These are phyloP conservation scores for Gymnocheta viridis DNA, from an alignment of 2,888 invertebrate species.

Conservation along the genomic window DNA sequence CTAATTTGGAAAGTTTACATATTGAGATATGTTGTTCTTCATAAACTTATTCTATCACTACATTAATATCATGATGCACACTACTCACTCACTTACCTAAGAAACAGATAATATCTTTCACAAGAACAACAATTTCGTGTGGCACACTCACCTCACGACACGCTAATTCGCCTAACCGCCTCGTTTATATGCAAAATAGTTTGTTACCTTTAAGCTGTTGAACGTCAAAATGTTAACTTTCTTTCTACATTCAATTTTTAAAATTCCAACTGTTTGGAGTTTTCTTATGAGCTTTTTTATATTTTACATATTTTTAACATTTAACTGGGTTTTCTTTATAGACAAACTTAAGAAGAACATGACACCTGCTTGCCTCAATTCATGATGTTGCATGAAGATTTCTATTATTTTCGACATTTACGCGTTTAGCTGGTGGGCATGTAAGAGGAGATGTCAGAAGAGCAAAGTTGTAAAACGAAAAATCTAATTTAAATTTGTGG, in stretches of 20 bases:
- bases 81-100: conserved; percentile 18
- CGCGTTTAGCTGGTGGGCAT: conserved; percentile 62
- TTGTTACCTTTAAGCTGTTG: conserved; percentile 61
- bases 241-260: conserved; percentile 47
- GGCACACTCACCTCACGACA: background rate
- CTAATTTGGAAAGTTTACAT: no score
- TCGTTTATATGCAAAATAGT: conserved; percentile 63
- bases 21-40: background rate
- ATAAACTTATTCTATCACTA: conserved; percentile 10
- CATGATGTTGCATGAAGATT: conserved; percentile 55
- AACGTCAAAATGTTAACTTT: conserved; percentile 65
- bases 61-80: no score
- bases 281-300: conserved; percentile 7
- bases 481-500: conserved; percentile 63
- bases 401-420: conserved; percentile 66
- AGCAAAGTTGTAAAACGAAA: conserved; percentile 31
- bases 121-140: background rate
- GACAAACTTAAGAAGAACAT: conserved; percentile 61
- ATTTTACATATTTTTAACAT: background rate
- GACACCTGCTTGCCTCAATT: conserved; percentile 68
- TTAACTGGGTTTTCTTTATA: conserved; percentile 2
- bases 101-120: background rate
- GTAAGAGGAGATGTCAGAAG: conserved; percentile 24
- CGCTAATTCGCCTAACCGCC: background rate
- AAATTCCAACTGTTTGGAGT: conserved; percentile 16